phyloP scores from a whole-genome alignment of 2,888 invertebrate genomes.

The Aspidapion aeneum region DNA sequence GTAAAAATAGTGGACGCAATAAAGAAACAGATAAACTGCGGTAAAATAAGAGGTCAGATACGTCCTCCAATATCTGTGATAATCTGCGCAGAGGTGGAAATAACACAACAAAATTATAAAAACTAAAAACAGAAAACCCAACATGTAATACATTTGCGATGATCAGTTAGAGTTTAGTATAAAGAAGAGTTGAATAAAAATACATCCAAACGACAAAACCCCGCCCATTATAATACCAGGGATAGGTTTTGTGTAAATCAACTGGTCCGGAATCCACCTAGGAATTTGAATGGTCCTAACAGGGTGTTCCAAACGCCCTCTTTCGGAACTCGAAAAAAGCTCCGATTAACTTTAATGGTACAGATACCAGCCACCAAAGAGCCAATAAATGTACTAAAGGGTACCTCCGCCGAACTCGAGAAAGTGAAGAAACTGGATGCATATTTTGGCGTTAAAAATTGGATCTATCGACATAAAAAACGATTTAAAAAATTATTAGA shows the following conservation, averaged over 20 bases:
- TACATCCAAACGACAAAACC: slow-evolving; percentile 96
- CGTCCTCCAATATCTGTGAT: slow-evolving; percentile 98
- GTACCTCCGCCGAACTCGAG: slow-evolving; percentile 95
- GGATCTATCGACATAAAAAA: too few species aligned
- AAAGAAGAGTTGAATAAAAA: slow-evolving; percentile 98
- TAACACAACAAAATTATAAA: slow-evolving; percentile 97
- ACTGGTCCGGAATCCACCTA: slow-evolving; percentile 96
- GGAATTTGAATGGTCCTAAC: slow-evolving; percentile 99
- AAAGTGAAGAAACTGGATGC: too few species aligned
- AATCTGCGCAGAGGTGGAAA: slow-evolving; percentile 99
- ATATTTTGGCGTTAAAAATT: too few species aligned
- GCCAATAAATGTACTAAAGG: slow-evolving; percentile 96
- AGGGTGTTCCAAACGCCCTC: slow-evolving; percentile 91
- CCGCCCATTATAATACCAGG: slow-evolving; percentile 98
- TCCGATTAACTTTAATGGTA: slow-evolving; percentile 96
- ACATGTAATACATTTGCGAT: slow-evolving; percentile 99
- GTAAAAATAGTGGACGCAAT: slow-evolving; percentile 97
- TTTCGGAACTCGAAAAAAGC: slow-evolving; percentile 98
- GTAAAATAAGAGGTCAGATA: slow-evolving; percentile 98
- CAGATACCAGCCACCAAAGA: slow-evolving; percentile 97
- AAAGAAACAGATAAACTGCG: slow-evolving; percentile 92
- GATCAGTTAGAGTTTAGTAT: slow-evolving; percentile 98
- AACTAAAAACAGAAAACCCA: slow-evolving; percentile 96
- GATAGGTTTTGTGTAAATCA: slow-evolving; percentile 93
- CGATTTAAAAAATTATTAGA: too few species aligned